A percentile compares a stretch with the other conserved stretches of the same genome.
Evolutionary conservation across 2,888 invertebrate species (phyloP).

Genomic region (Calameuta idolon): DNA sequence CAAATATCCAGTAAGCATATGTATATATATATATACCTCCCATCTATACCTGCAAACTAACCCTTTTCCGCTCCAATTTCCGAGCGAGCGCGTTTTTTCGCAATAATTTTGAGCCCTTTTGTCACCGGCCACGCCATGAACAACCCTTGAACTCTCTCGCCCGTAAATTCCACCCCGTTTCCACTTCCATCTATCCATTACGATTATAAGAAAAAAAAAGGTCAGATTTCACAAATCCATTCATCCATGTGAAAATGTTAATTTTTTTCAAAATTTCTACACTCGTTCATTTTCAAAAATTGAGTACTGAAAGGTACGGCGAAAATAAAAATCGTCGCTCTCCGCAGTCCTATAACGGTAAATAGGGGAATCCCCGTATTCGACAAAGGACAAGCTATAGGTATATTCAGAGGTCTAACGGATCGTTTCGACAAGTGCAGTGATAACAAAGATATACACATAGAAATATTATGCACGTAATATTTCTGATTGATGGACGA

Average conservation of each 20-base stretch:
- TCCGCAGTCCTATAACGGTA: neutral
- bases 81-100: slow-evolving; percentile 39
- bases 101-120: slow-evolving; percentile 36
- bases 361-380: neutral
- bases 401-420: neutral
- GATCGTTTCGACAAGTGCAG: neutral
- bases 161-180: neutral
- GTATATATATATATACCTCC: neutral
- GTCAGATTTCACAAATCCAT: neutral
- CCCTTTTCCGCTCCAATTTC: slow-evolving; percentile 41
- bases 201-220: neutral
- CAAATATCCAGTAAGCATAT: neutral
- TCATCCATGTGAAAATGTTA: neutral
- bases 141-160: neutral
- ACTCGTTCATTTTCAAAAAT: neutral
- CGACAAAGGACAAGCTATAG: neutral
- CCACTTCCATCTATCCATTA: neutral
- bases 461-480: neutral
- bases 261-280: neutral
- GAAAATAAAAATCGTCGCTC: neutral
- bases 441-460: neutral
- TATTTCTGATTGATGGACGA: neutral
- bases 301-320: neutral
- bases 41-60: slow-evolving; percentile 15
- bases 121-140: neutral